A percentile compares a stretch with the other conserved stretches of the same genome.
Evolutionary conservation across 2,113 vertebrate species (phyloP).

Genomic region (Zosterops lateralis): DNA sequence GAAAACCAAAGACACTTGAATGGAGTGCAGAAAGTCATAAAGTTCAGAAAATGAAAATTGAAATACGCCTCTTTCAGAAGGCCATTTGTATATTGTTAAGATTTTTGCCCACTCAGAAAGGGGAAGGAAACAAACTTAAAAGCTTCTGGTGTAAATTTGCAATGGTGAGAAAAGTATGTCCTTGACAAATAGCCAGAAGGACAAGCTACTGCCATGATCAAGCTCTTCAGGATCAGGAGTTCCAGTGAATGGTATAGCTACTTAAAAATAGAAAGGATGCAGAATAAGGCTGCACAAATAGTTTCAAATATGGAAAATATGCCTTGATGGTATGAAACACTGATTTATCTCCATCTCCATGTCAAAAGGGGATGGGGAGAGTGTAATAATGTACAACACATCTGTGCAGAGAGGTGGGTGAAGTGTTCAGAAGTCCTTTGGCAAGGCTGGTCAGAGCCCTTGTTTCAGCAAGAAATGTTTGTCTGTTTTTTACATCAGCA

Average conservation of each 20-base stretch:
- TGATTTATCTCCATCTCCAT: not conserved
- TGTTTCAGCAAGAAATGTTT: not conserved
- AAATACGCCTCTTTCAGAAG: not conserved
- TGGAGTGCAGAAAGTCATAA: not conserved
- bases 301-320: not conserved
- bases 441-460: not conserved
- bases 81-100: not conserved
- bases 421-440: not conserved
- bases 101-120: not conserved
- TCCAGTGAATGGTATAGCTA: not conserved
- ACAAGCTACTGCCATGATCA: not conserved
- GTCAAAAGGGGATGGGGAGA: not conserved
- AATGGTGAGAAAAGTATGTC: not conserved
- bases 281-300: not conserved
- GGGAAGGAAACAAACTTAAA: not conserved
- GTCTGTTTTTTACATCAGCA: not conserved
- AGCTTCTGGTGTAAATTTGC: not conserved
- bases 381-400: rapidly evolving
- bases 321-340: not conserved
- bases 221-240: not conserved
- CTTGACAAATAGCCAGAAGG: not conserved
- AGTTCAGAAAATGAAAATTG: not conserved
- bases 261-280: not conserved
- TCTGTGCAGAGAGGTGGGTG: not conserved
- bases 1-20: conserved; percentile 1